Percentiles rank a stretch among this genome's conserved stretches.
These are phyloP conservation scores for Rhimphoctona megacephalus DNA, from an alignment of 2,888 invertebrate genomes.

Conservation along the genomic window DNA sequence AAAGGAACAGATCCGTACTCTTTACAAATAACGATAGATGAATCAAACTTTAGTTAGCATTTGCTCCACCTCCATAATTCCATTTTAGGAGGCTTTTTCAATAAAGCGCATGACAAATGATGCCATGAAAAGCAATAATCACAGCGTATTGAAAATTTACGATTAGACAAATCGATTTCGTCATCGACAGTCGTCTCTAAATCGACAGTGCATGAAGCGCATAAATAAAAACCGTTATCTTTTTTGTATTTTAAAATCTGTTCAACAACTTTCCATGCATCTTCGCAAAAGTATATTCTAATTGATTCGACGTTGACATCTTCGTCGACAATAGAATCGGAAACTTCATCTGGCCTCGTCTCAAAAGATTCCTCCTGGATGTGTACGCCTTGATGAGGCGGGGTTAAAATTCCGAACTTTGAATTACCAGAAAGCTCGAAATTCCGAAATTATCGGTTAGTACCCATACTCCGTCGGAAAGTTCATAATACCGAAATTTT, in stretches of 20 bases:
- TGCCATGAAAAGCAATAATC: constrained; percentile 7
- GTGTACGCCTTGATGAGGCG: no score
- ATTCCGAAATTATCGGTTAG: no score
- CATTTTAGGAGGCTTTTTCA: constrained; percentile 1
- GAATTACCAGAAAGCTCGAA: no score
- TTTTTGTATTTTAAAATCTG: neutral
- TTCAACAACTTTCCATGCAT: constrained; percentile 19
- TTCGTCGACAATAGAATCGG: no score
- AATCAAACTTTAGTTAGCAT: neutral
- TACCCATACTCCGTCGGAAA: neutral
- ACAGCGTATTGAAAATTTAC: constrained; percentile 6
- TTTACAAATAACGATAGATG: no score
- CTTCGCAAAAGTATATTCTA: neutral
- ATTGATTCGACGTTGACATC: no score
- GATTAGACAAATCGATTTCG: neutral
- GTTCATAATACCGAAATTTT: neutral
- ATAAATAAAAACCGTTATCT: neutral
- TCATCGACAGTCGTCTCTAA: constrained; percentile 8
- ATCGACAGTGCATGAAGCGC: neutral
- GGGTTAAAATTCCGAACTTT: no score
- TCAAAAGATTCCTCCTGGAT: no score
- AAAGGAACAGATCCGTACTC: no score
- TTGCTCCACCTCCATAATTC: constrained; percentile 3
- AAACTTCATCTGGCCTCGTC: no score
- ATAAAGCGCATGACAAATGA: constrained; percentile 8